Evolutionary conservation across 2,888 invertebrate species (phyloP).

Genomic region (Tiliacea aurago): DNA sequence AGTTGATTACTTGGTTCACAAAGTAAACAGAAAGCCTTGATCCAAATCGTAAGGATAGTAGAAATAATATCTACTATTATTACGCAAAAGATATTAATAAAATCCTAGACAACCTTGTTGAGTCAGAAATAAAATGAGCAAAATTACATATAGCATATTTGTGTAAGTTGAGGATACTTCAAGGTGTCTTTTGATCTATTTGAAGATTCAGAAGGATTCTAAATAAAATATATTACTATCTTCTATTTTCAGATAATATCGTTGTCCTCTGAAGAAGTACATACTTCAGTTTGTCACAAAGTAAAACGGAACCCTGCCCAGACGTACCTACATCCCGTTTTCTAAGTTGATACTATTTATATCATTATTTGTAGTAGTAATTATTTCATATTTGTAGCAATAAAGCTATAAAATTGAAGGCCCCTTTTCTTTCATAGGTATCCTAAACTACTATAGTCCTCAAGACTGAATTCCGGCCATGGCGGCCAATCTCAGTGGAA

Average conservation of each 20-base stretch:
- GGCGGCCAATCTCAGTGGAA: too few relatives aligned
- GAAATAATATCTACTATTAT: conserved; percentile 11
- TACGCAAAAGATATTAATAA: conserved; percentile 1
- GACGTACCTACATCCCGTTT: not conserved
- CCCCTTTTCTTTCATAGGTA: too few relatives aligned
- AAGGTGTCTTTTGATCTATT: not conserved
- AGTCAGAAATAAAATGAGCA: not conserved
- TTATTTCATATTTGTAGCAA: not conserved
- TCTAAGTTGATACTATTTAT: not conserved
- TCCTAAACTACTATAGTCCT: not conserved
- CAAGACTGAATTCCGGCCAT: not conserved
- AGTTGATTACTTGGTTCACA: conserved; percentile 19
- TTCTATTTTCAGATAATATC: not conserved
- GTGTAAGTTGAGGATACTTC: not conserved
- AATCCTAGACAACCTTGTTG: not conserved
- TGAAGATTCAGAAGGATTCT: not conserved
- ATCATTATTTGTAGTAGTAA: too few relatives aligned
- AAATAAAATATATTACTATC: not conserved
- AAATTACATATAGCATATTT: not conserved
- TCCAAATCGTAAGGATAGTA: not conserved
- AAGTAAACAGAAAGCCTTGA: conserved; percentile 17
- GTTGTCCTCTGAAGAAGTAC: not conserved
- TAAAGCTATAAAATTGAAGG: not conserved
- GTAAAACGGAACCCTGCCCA: not conserved
- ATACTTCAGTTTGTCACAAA: not conserved